Conservation (phyloP, 2,113 vertebrate species). For the Oxygymnocypris stewartii region DNA sequence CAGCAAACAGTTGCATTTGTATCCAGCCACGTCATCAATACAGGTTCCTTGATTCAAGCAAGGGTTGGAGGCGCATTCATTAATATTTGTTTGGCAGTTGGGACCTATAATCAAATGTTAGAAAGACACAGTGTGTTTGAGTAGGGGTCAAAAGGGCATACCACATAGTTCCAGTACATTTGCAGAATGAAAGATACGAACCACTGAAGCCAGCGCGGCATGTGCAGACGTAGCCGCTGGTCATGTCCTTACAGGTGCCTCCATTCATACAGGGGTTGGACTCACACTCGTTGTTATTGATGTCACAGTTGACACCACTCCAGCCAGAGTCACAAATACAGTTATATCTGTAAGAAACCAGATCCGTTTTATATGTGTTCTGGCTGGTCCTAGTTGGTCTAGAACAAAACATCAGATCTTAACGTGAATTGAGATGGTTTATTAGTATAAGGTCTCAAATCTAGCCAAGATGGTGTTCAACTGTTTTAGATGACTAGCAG, state of each 20-base stretch:
- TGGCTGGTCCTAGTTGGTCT: neutral
- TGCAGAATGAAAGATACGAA: constrained; percentile 64
- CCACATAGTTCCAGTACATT: neutral
- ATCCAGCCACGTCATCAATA: constrained; percentile 90
- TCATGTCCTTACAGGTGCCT: constrained; percentile 95
- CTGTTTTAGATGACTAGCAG: neutral
- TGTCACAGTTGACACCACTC: constrained; percentile 90
- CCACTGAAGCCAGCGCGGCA: constrained; percentile 91
- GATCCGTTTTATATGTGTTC: neutral
- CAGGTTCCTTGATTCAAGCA: constrained; percentile 95
- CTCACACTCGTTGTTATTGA: constrained; percentile 93
- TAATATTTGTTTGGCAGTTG: constrained; percentile 97
- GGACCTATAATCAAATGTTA: constrained; percentile 77
- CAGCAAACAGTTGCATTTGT: constrained; percentile 91
- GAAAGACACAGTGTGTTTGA: constrained; percentile 36
- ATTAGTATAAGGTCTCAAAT: neutral
- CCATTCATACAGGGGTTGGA: constrained; percentile 94
- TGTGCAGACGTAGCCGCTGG: constrained; percentile 90
- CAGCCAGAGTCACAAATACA: constrained; percentile 91
- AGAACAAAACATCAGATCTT: neutral
- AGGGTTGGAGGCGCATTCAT: constrained; percentile 94
- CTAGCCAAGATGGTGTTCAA: neutral
- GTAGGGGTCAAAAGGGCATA: neutral
- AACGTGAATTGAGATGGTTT: neutral
- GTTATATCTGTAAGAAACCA: constrained; percentile 75